Conservation (phyloP, 2,888 invertebrate genomes). For the Scrobipalpa costella region DNA sequence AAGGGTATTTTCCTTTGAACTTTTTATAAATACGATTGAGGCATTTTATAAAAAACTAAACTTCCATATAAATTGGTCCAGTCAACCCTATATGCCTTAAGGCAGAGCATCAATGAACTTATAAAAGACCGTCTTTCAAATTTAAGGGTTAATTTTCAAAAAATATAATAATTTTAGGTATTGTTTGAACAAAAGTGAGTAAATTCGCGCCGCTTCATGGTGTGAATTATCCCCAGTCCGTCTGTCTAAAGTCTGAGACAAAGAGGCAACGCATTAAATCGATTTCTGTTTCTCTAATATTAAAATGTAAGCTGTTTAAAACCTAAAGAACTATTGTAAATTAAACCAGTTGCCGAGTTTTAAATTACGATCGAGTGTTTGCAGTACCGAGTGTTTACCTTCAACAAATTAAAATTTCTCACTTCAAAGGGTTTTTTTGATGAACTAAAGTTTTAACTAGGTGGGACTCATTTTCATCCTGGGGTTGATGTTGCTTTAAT, state of each 20-base stretch:
- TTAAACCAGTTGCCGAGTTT: background rate
- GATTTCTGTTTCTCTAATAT: background rate
- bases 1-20: too few species aligned
- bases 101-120: too few species aligned
- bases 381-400: background rate
- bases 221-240: too few species aligned
- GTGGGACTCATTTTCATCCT: background rate
- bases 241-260: background rate
- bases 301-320: background rate
- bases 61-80: too few species aligned
- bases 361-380: conserved; percentile 5
- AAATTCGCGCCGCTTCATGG: too few species aligned
- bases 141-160: too few species aligned
- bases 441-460: conserved; percentile 2
- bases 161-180: too few species aligned
- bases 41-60: too few species aligned
- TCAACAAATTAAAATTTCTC: background rate
- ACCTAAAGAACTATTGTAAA: background rate
- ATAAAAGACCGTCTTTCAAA: too few species aligned
- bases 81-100: too few species aligned
- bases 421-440: conserved; percentile 1
- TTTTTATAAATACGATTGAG: too few species aligned
- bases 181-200: too few species aligned
- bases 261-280: background rate
- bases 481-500: background rate